Evolutionary conservation across 2,113 vertebrate species (phyloP).

Genomic region (Ceyx cyanopectus): DNA sequence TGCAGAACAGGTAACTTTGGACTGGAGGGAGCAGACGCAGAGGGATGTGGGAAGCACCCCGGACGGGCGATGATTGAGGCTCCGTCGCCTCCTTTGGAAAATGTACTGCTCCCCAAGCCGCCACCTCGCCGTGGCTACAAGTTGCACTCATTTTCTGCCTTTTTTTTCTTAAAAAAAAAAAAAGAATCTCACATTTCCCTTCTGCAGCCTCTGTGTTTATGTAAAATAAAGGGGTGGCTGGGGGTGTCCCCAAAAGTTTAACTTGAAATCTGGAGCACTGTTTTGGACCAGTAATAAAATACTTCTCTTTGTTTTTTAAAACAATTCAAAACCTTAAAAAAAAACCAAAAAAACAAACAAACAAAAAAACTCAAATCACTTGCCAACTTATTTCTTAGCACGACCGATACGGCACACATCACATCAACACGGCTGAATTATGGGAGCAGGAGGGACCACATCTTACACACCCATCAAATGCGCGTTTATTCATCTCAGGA

Average conservation of each 20-base stretch:
- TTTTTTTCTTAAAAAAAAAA: neutral
- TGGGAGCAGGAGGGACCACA: conserved; percentile 7
- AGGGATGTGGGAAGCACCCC: neutral
- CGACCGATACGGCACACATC: neutral
- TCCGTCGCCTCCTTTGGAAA: neutral
- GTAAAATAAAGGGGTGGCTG: neutral
- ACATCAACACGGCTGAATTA: neutral
- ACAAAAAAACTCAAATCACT: neutral
- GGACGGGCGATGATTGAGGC: neutral
- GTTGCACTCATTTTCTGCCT: neutral
- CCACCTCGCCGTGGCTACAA: neutral
- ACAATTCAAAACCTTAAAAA: neutral
- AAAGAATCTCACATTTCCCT: neutral
- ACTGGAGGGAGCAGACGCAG: neutral
- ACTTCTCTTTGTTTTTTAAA: neutral
- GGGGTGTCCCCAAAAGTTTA: neutral
- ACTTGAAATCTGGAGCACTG: neutral
- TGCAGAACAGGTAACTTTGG: conserved; percentile 38
- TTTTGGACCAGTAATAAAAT: neutral
- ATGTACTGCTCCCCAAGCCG: neutral
- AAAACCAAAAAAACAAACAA: neutral
- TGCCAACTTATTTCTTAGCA: neutral
- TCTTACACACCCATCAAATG: neutral
- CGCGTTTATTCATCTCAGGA: neutral
- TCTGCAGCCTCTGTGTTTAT: neutral